Base-by-base conservation (phyloP, 2,888 invertebrate species). In the Fragum whitleyi region DNA sequence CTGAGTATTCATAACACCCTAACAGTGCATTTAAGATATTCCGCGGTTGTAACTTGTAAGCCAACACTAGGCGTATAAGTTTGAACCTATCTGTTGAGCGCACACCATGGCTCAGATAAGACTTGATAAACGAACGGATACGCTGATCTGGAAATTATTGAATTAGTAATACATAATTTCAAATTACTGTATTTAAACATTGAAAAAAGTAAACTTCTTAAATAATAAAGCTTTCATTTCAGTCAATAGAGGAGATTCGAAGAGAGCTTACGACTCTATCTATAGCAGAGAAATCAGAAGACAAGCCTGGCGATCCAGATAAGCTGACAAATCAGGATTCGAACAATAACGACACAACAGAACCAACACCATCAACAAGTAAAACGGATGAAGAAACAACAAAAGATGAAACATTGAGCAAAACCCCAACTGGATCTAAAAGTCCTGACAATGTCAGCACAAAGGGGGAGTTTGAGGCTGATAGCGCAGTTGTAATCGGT, bases 231-330 rank as follows among this genome's bases (percentile, higher is more conserved):
- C n/a, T n/a, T n/a, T n/a, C 57, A 14, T 61, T 77, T 72, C 57
- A 79, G 79, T 68, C 79, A 28, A 28, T 57, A 23, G 79, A 74
- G 32, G 74, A 69, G 55, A 51, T 79, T 28, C 51, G 59, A 11
- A 61, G 79, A 57, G 79, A 79, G 26, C 23, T 74, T 2, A 74
- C 79, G 14, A 39, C 28, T 11, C 7, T 70, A 6, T 23, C 69
- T 23, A 19, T 61, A 9, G 23, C 51, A 16, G 23, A 47, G 21
- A 19, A 42, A 3, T 29, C 55, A n/a, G 16, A 67, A 7, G 32
- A 62, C 2, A 65, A 57, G n/a, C 1, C 23, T 21, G 28, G 14
- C 26, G 23, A 23, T 23, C 9, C 9, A n/a, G 57, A n/a, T 23
- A 26, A 57, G 3, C 1, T 19, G 11, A 61, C 1, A 19, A 23